Conservation (phyloP, 2,888 invertebrate species). For the Andrena minutula region DNA sequence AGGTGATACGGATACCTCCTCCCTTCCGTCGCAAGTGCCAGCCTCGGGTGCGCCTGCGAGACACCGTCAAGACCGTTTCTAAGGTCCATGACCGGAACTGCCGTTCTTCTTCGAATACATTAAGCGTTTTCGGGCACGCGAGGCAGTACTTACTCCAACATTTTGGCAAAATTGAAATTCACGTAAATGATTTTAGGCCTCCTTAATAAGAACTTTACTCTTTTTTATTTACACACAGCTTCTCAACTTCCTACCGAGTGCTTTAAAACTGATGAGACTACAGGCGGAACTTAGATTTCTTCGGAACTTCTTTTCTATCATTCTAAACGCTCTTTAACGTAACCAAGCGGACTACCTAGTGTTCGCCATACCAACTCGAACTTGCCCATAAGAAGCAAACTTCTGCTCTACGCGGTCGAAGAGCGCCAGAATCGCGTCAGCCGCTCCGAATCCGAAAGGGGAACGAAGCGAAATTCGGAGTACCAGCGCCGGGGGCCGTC, state of each 20-base stretch:
- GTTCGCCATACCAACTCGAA: neutral
- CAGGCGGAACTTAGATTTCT: too few species aligned
- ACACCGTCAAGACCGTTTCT: conserved; percentile 2
- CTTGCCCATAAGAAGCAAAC: neutral
- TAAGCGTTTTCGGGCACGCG: neutral
- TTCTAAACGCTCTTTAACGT: neutral
- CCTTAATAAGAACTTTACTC: neutral
- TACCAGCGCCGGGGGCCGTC: neutral
- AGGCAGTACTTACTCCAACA: too few species aligned
- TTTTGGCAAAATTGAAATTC: neutral
- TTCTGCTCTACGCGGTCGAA: neutral
- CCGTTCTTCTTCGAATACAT: neutral
- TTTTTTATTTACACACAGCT: too few species aligned
- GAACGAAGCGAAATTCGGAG: neutral
- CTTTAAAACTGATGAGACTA: too few species aligned
- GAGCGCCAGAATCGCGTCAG: neutral
- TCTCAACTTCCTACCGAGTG: too few species aligned
- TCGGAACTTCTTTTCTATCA: too few species aligned
- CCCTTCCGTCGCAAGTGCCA: conserved; percentile 53
- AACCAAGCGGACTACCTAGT: neutral
- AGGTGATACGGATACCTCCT: conserved; percentile 62
- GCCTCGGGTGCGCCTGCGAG: conserved; percentile 35
- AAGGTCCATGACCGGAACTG: neutral
- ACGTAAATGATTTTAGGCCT: neutral
- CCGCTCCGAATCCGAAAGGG: neutral